A percentile compares a stretch with the other conserved stretches of the same genome.
These are phyloP conservation scores for Cataglyphis hispanica DNA, from an alignment of 1,140 invertebrate genomes.

Conservation along the genomic window DNA sequence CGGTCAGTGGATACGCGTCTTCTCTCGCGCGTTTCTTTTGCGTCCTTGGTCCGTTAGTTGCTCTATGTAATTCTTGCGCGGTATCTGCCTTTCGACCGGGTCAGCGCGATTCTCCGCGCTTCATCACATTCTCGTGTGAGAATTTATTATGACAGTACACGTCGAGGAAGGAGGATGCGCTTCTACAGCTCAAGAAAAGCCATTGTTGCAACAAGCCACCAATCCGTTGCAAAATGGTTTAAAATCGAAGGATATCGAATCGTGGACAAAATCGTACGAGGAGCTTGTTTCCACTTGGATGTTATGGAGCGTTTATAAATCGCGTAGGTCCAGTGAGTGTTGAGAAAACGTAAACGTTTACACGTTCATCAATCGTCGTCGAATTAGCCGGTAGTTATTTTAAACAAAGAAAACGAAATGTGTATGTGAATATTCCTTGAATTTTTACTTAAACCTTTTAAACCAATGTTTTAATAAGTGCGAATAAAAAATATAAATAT, in stretches of 20 bases:
- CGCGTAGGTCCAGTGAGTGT: conserved; percentile 61
- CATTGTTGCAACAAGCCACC: conserved; percentile 32
- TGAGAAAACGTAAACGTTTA: conserved; percentile 18
- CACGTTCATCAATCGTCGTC: background rate
- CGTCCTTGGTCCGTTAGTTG: conserved; percentile 48
- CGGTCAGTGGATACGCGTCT: conserved; percentile 63
- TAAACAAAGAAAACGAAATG: background rate
- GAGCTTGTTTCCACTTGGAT: conserved; percentile 52
- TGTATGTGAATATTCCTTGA: no score
- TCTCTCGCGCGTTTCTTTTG: conserved; percentile 55
- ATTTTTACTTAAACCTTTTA: no score
- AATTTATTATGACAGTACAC: conserved; percentile 47
- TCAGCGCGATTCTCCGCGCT: conserved; percentile 38
- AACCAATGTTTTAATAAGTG: no score
- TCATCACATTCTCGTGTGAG: conserved; percentile 38
- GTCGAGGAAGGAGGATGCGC: conserved; percentile 13
- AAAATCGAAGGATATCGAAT: background rate
- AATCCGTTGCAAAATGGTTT: background rate
- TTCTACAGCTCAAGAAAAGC: conserved; percentile 38
- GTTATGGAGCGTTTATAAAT: background rate
- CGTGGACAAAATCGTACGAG: background rate
- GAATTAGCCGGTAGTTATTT: background rate
- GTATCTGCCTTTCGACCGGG: conserved; percentile 58
- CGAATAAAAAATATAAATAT: background rate
- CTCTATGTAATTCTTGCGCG: background rate